Percentiles rank a stretch among this genome's conserved stretches.
Evolutionary conservation across 2,888 invertebrate genomes (phyloP).

Genomic region (Rotaria sp.): DNA sequence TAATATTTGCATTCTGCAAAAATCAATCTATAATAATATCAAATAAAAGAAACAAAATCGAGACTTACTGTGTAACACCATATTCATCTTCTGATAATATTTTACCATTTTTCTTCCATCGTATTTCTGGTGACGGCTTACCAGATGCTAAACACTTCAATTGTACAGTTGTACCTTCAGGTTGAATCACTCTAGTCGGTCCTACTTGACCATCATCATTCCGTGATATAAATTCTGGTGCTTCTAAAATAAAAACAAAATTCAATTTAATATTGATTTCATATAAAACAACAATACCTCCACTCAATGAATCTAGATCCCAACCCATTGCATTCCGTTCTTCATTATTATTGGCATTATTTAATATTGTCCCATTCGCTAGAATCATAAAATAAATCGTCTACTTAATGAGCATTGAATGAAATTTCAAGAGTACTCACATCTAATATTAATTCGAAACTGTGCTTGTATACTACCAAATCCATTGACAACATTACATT

Average conservation of each 20-base stretch:
- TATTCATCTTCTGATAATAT: slow-evolving; percentile 28
- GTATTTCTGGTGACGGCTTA: slow-evolving; percentile 16
- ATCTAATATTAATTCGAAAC: neutral
- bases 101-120: slow-evolving; percentile 20
- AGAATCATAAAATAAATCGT: neutral
- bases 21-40: neutral
- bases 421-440: neutral
- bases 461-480: neutral
- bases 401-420: too few relatives aligned
- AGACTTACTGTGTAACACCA: neutral
- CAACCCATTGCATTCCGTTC: neutral
- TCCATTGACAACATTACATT: slow-evolving; percentile 16
- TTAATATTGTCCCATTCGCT: neutral
- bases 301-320: neutral
- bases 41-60: neutral
- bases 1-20: slow-evolving; percentile 14
- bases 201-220: neutral
- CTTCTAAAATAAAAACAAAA: neutral
- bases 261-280: neutral
- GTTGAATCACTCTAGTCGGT: slow-evolving; percentile 12
- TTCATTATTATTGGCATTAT: neutral
- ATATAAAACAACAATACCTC: neutral
- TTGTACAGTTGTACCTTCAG: slow-evolving; percentile 22
- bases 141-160: slow-evolving; percentile 5
- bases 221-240: slow-evolving; percentile 8